Evolutionary conservation across 2,888 invertebrate genomes (phyloP).

Genomic region (Cepaea hortensis): DNA sequence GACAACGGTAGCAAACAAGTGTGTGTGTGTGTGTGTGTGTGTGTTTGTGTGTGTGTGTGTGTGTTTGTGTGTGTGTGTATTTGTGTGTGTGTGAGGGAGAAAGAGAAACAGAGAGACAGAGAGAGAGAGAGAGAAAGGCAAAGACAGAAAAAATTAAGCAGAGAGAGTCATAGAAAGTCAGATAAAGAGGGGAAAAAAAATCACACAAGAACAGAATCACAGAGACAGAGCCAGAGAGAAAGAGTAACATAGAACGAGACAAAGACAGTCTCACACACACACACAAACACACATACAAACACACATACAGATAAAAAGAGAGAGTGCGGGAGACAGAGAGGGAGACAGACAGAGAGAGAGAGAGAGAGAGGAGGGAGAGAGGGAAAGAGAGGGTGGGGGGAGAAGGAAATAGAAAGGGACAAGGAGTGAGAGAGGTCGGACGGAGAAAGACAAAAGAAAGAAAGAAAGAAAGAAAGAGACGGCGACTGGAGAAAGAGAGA

Average conservation of each 20-base stretch:
- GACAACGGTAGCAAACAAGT: too few species aligned
- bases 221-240: too few species aligned
- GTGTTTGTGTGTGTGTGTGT: not conserved
- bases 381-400: too few species aligned
- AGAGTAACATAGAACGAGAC: too few species aligned
- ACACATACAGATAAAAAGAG: too few species aligned
- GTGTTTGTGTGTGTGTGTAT: too few species aligned
- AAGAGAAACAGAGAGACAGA: not conserved
- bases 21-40: too few species aligned
- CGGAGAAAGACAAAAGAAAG: conserved; percentile 33
- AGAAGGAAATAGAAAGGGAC: not conserved
- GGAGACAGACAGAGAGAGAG: too few species aligned
- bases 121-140: not conserved
- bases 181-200: not conserved
- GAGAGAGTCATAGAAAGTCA: too few species aligned
- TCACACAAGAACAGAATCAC: not conserved
- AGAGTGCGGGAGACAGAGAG: too few species aligned
- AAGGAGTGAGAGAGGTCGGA: not conserved
- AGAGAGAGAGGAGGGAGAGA: not conserved
- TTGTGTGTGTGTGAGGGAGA: too few species aligned
- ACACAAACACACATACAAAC: too few species aligned
- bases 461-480: conserved; percentile 19
- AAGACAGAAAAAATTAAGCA: not conserved
- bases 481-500: not conserved
- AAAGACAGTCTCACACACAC: not conserved